Evolutionary conservation across 2,797 vertebrate genomes (phyloP).

Genomic region (Argentina silus): DNA sequence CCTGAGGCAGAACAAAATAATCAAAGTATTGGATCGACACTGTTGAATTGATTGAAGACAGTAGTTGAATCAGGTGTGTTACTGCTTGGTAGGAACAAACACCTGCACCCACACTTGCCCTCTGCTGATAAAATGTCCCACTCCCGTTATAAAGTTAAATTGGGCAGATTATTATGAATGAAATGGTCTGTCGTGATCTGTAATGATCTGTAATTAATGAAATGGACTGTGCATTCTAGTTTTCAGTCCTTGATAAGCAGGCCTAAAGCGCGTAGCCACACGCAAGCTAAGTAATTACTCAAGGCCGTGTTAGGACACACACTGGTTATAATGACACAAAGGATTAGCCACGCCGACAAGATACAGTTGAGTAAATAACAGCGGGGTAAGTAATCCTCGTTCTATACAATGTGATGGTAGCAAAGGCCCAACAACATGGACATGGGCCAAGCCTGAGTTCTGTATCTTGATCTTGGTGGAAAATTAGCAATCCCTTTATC

Average conservation of each 20-base stretch:
- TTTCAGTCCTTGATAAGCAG: background rate
- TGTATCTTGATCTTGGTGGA: background rate
- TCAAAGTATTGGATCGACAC: no score
- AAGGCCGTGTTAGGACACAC: conserved; percentile 31
- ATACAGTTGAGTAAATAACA: conserved; percentile 45
- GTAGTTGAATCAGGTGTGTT: no score
- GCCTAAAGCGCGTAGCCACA: background rate
- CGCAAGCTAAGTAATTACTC: conserved; percentile 44
- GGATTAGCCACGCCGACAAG: conserved; percentile 41
- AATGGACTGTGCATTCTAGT: background rate
- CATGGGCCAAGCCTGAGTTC: background rate
- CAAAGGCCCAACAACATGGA: no score
- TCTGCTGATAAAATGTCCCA: no score
- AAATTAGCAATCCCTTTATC: no score
- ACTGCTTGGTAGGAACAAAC: no score
- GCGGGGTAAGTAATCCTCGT: conserved; percentile 35
- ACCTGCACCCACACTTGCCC: no score
- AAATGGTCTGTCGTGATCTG: no score
- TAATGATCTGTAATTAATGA: background rate
- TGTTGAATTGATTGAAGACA: no score
- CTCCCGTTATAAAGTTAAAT: no score
- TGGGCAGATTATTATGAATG: no score
- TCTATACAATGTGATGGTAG: conserved; percentile 5
- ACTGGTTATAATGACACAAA: conserved; percentile 32
- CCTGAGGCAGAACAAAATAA: no score